A percentile compares a stretch with the other conserved stretches of the same genome.
phyloP scores from a whole-genome alignment of 2,113 vertebrate species.

The Apus apus region DNA sequence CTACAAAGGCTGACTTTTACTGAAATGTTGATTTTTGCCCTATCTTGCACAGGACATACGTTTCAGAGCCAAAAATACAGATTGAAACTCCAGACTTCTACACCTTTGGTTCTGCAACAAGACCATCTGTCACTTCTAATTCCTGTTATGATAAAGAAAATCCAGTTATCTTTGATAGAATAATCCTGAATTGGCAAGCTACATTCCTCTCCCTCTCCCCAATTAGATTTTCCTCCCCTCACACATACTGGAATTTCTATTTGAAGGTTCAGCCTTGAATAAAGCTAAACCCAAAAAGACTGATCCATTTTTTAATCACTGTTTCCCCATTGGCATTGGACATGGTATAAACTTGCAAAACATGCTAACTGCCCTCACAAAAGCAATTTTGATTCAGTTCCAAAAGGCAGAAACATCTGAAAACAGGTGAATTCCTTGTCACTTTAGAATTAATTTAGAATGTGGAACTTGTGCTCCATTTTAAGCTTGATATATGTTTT shows the following conservation, averaged over 20 bases:
- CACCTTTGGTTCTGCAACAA: constrained; percentile 48
- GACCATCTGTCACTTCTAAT: constrained; percentile 59
- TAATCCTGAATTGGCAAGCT: constrained; percentile 28
- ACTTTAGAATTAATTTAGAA: background rate
- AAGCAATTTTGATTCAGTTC: background rate
- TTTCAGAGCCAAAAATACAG: constrained; percentile 43
- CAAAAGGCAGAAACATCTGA: background rate
- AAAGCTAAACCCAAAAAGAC: background rate
- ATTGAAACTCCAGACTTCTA: constrained; percentile 38
- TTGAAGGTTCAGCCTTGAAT: constrained; percentile 7
- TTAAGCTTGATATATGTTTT: background rate
- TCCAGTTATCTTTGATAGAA: constrained; percentile 41
- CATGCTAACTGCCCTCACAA: background rate
- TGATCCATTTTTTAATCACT: background rate
- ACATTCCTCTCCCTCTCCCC: background rate
- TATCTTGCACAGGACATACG: constrained; percentile 20
- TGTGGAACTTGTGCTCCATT: background rate
- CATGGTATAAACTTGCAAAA: background rate
- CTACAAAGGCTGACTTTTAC: background rate
- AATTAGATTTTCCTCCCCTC: background rate
- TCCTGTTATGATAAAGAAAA: constrained; percentile 49
- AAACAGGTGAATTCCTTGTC: constrained; percentile 9
- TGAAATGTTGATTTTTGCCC: background rate
- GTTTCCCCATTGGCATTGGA: background rate
- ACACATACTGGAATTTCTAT: background rate